These are phyloP conservation scores for Peromyscus polionotus DNA, from an alignment of 2,113 vertebrate species.

Conservation along the genomic window DNA sequence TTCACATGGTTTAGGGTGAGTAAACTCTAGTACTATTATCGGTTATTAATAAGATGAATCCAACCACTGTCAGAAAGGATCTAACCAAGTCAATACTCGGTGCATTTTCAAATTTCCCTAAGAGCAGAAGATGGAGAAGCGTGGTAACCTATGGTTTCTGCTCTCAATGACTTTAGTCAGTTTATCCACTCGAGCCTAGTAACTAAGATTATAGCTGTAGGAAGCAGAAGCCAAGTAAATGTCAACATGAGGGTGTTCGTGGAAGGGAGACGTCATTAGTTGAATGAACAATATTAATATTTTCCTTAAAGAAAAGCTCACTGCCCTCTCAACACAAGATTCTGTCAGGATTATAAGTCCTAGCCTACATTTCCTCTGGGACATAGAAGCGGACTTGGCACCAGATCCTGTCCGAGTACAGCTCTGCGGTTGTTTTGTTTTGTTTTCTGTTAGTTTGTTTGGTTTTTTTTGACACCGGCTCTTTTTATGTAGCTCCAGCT, in stretches of 20 bases:
- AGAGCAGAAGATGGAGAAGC: slow-evolving; percentile 1
- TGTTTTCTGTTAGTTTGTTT: not conserved
- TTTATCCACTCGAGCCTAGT: not conserved
- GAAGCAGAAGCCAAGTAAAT: not conserved
- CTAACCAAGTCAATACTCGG: not conserved
- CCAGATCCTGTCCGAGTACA: not conserved
- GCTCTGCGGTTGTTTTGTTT: not conserved
- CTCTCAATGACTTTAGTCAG: not conserved
- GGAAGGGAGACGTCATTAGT: not conserved
- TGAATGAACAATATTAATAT: not conserved
- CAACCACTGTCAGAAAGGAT: slow-evolving; percentile 18
- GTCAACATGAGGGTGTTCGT: not conserved
- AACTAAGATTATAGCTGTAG: not conserved
- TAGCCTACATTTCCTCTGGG: not conserved
- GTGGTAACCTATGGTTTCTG: not conserved
- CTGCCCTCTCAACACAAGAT: not conserved
- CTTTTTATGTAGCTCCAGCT: not conserved
- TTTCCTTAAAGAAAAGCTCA: slow-evolving; percentile 14
- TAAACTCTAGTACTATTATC: not conserved
- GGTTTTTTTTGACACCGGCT: not conserved
- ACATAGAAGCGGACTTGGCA: not conserved
- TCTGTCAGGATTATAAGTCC: not conserved
- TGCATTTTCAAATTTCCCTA: slow-evolving; percentile 41
- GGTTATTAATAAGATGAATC: not conserved
- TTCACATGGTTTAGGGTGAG: not conserved